Evolutionary conservation across 2,888 invertebrate genomes (phyloP).

Genomic region (Erebia aethiops): DNA sequence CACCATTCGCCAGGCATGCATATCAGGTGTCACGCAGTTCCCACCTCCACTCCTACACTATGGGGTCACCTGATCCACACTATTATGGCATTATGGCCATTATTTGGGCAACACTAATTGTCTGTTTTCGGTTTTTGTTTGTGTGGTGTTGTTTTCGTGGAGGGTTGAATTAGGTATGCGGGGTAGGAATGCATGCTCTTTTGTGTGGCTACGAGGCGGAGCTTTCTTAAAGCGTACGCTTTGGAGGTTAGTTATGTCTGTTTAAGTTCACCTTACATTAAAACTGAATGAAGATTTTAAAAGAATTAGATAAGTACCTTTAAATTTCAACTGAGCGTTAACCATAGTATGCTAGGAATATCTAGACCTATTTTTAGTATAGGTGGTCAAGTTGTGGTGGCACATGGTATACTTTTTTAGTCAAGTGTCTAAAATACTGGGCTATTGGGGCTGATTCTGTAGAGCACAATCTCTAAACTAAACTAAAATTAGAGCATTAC

Average conservation of each 20-base stretch:
- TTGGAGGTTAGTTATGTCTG: background rate
- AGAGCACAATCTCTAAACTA: too few relatives aligned
- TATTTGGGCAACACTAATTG: constrained; percentile 50
- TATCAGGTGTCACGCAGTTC: constrained; percentile 38
- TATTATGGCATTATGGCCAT: constrained; percentile 42
- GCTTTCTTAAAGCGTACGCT: constrained; percentile 1
- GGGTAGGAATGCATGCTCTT: constrained; percentile 25
- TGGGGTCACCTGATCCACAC: constrained; percentile 45
- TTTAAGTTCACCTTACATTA: background rate
- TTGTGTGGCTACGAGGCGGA: constrained; percentile 17
- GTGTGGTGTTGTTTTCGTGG: constrained; percentile 36
- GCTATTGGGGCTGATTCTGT: too few relatives aligned
- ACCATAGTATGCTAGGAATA: too few relatives aligned
- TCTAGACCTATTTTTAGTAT: too few relatives aligned
- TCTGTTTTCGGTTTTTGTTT: constrained; percentile 34
- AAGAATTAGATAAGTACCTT: too few relatives aligned
- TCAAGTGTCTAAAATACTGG: too few relatives aligned
- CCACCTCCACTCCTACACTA: constrained; percentile 35
- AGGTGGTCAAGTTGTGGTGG: too few relatives aligned
- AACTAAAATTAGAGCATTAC: too few relatives aligned
- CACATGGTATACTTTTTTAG: too few relatives aligned
- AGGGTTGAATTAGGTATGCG: constrained; percentile 26
- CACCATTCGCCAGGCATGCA: constrained; percentile 23
- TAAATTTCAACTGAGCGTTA: too few relatives aligned
- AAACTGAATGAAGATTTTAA: too few relatives aligned